Conservation (phyloP, 1,140 invertebrate genomes). For the Kradibia gibbosae region DNA sequence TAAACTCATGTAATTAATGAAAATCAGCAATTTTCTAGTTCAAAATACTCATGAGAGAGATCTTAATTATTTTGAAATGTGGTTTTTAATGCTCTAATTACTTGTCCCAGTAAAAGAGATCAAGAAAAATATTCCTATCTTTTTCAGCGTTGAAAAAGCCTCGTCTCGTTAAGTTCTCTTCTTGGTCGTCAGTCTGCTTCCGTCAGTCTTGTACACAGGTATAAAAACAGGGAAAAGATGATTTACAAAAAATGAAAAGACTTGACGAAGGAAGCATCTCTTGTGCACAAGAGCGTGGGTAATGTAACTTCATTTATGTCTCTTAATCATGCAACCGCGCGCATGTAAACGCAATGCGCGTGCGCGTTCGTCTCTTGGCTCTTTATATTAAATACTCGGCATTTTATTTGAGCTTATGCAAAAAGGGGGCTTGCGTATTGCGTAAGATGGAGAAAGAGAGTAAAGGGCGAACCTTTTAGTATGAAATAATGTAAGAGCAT, state of each 20-base stretch:
- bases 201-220: not conserved
- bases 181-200: not conserved
- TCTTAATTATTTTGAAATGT: slow-evolving; percentile 5
- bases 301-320: slow-evolving; percentile 52
- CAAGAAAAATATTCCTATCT: not conserved
- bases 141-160: not conserved
- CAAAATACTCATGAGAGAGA: not conserved
- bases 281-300: not conserved
- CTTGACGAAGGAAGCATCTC: not conserved
- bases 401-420: slow-evolving; percentile 59
- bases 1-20: not conserved
- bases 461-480: slow-evolving; percentile 54
- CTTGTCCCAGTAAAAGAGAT: not conserved
- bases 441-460: not conserved
- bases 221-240: not conserved
- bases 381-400: slow-evolving; percentile 57
- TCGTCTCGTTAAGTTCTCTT: not conserved
- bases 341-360: slow-evolving; percentile 50
- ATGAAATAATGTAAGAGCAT: slow-evolving; percentile 64
- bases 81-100: slow-evolving; percentile 17
- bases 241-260: slow-evolving; percentile 7
- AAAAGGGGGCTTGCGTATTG: not conserved
- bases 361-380: slow-evolving; percentile 46
- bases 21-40: not conserved
- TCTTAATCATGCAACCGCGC: slow-evolving; percentile 51